These are phyloP conservation scores for Lates calcarifer DNA, from an alignment of 2,113 vertebrate genomes.

Conservation along the genomic window DNA sequence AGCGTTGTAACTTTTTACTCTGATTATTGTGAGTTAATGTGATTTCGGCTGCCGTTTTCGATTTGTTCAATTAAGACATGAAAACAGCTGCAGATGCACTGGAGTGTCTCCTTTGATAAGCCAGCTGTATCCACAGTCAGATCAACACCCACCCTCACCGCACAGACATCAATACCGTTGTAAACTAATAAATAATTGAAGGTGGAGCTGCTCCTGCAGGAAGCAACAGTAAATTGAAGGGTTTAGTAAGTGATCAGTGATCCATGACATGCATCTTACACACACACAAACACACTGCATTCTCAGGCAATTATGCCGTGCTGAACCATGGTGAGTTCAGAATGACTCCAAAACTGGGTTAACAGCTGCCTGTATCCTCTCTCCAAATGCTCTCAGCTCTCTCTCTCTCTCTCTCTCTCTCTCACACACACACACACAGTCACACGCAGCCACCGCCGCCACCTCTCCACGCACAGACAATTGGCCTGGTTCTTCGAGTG, in stretches of 20 bases:
- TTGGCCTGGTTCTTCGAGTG: conserved; percentile 69
- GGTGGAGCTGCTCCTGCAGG: conserved; percentile 27
- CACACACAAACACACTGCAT: conserved; percentile 9
- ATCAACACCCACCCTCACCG: conserved; percentile 7
- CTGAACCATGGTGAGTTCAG: conserved; percentile 56
- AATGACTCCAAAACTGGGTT: conserved; percentile 67
- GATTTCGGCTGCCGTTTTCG: neutral
- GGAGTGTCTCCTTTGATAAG: neutral
- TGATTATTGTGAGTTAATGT: neutral
- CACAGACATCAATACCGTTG: conserved; percentile 13
- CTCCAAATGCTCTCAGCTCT: conserved; percentile 19
- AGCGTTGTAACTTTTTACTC: neutral
- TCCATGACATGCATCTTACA: conserved; percentile 41
- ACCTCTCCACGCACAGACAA: conserved; percentile 65
- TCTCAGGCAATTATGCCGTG: conserved; percentile 47
- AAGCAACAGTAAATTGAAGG: conserved; percentile 32
- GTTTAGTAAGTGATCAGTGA: conserved; percentile 32
- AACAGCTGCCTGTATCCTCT: conserved; percentile 59
- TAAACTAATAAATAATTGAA: conserved; percentile 33
- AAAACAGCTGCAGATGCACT: neutral
- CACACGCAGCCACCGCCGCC: conserved; percentile 10
- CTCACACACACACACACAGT: conserved; percentile 21
- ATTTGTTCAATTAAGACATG: neutral
- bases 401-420: neutral
- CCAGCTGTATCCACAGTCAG: neutral